These are phyloP conservation scores for Agapostemon virescens DNA, from an alignment of 2,888 invertebrate genomes.

Conservation along the genomic window DNA sequence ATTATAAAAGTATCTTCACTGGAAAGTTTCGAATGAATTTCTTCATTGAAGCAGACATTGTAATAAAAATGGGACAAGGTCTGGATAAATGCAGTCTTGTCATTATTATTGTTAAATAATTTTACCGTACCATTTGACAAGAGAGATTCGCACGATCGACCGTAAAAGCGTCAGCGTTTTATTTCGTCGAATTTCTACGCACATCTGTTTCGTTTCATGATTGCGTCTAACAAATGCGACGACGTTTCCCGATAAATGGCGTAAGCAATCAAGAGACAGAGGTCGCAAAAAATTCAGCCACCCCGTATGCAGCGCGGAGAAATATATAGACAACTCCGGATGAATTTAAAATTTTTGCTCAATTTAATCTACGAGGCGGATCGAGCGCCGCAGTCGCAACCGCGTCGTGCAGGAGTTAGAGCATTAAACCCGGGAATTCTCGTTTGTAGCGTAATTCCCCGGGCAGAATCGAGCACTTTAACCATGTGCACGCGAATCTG, in stretches of 20 bases:
- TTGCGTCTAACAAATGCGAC: neutral
- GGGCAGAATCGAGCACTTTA: slow-evolving; percentile 53
- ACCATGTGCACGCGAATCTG: slow-evolving; percentile 51
- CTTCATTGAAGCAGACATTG: too few relatives aligned
- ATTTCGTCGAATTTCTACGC: too few relatives aligned
- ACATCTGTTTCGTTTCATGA: too few relatives aligned
- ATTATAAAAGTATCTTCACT: too few relatives aligned
- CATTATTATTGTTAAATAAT: too few relatives aligned
- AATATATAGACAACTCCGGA: neutral
- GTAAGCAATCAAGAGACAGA: neutral
- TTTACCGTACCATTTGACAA: too few relatives aligned
- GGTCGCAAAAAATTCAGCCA: neutral
- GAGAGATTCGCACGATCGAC: too few relatives aligned
- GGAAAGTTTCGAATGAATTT: too few relatives aligned
- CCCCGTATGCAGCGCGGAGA: neutral
- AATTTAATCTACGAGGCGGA: slow-evolving; percentile 26
- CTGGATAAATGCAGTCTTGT: too few relatives aligned
- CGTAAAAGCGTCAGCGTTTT: too few relatives aligned
- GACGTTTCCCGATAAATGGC: neutral
- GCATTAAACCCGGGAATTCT: slow-evolving; percentile 49
- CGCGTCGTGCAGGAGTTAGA: slow-evolving; percentile 2
- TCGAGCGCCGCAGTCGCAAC: slow-evolving; percentile 9
- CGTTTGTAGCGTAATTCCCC: slow-evolving; percentile 49
- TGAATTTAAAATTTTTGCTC: slow-evolving; percentile 14
- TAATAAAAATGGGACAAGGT: too few relatives aligned